Conservation (phyloP, 2,888 invertebrate species). For the Aporophyla lueneburgensis region DNA sequence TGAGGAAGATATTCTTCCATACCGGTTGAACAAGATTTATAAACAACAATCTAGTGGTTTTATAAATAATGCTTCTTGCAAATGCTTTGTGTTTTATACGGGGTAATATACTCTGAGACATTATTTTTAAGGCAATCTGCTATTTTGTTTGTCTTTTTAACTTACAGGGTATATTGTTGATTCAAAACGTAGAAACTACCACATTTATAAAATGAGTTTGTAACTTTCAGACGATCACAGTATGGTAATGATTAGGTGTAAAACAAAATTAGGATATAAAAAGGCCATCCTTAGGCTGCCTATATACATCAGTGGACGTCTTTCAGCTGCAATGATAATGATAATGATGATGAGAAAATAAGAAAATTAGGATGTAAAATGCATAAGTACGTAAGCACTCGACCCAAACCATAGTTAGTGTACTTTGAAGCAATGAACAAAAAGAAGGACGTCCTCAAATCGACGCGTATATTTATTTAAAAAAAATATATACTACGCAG, state of each 20-base stretch:
- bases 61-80: constrained; percentile 38
- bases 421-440: not conserved
- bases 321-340: no score
- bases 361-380: not conserved
- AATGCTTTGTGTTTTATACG: not conserved
- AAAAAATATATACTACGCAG: no score
- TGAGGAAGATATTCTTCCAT: constrained; percentile 15
- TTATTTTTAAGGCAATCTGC: not conserved
- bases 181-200: not conserved
- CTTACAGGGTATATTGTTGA: not conserved
- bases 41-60: constrained; percentile 50
- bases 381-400: no score
- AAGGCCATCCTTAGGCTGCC: no score
- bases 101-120: not conserved
- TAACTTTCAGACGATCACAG: not conserved
- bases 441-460: no score
- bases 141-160: not conserved
- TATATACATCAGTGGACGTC: no score
- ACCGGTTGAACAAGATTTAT: constrained; percentile 43
- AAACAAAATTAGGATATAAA: no score
- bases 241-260: not conserved
- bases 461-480: no score
- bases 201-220: not conserved
- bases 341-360: no score
- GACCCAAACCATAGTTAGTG: not conserved